These are phyloP conservation scores for Anser brachyrhynchus DNA, from an alignment of 2,113 vertebrate genomes.

Conservation along the genomic window DNA sequence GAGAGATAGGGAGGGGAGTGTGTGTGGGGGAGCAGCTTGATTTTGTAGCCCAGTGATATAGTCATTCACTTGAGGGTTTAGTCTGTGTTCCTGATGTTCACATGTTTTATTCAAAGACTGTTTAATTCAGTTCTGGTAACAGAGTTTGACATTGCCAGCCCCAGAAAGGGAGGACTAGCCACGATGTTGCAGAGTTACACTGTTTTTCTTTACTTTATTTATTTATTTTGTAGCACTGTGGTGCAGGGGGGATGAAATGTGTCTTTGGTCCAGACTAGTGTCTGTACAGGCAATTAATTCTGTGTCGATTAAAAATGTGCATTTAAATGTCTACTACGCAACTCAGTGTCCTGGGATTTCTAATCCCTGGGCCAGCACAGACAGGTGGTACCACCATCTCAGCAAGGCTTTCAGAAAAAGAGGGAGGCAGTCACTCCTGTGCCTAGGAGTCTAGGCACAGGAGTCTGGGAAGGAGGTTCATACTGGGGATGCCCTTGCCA, in stretches of 20 bases:
- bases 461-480: background rate
- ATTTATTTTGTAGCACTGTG: background rate
- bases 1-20: background rate
- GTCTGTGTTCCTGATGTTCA: background rate
- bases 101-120: conserved; percentile 25
- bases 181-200: background rate
- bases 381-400: background rate
- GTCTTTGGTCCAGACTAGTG: background rate
- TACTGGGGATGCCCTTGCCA: background rate
- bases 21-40: background rate
- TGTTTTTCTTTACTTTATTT: too few species aligned
- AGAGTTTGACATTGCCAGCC: background rate
- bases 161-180: background rate
- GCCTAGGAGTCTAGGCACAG: too few species aligned
- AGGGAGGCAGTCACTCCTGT: background rate
- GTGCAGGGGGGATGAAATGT: background rate
- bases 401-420: background rate
- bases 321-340: background rate
- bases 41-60: background rate
- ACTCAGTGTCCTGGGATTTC: background rate
- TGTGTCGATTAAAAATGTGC: background rate
- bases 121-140: background rate
- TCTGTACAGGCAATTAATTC: background rate
- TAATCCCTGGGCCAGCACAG: fast-evolving
- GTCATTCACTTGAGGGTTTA: background rate